Conservation (phyloP, 2,113 vertebrate species). For the Spea multiplicata region DNA sequence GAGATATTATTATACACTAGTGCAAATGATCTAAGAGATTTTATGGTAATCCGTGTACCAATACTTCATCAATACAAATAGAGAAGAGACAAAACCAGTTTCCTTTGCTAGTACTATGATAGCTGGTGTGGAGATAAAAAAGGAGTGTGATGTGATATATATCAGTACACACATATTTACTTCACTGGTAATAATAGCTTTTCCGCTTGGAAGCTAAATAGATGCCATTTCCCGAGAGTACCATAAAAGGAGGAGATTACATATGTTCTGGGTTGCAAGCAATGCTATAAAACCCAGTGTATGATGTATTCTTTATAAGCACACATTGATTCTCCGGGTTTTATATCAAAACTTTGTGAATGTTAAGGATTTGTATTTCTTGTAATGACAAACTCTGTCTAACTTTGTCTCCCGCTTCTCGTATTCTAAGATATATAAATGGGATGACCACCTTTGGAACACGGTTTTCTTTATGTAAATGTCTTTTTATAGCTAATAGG, state of each 20-base stretch:
- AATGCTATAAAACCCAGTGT: background rate
- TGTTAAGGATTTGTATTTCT: background rate
- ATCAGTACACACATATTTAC: background rate
- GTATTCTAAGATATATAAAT: too few relatives aligned
- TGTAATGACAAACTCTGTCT: background rate
- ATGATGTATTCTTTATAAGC: background rate
- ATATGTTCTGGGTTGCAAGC: background rate
- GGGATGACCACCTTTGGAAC: too few relatives aligned
- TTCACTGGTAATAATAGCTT: background rate
- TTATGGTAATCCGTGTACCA: too few relatives aligned
- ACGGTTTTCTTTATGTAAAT: too few relatives aligned
- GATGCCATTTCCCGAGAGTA: background rate
- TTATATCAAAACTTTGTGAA: background rate
- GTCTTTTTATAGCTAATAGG: too few relatives aligned
- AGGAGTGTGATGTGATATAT: background rate
- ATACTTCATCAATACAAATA: too few relatives aligned
- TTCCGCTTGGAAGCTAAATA: too few relatives aligned
- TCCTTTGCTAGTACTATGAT: too few relatives aligned
- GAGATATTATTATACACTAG: too few relatives aligned
- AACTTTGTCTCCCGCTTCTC: too few relatives aligned
- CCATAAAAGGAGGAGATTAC: background rate
- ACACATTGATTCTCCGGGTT: background rate
- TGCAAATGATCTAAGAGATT: too few relatives aligned
- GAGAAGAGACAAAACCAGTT: too few relatives aligned
- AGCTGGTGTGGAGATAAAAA: background rate